These are phyloP conservation scores for Olivierus martensii DNA, from an alignment of 1,140 invertebrate genomes.

Conservation along the genomic window DNA sequence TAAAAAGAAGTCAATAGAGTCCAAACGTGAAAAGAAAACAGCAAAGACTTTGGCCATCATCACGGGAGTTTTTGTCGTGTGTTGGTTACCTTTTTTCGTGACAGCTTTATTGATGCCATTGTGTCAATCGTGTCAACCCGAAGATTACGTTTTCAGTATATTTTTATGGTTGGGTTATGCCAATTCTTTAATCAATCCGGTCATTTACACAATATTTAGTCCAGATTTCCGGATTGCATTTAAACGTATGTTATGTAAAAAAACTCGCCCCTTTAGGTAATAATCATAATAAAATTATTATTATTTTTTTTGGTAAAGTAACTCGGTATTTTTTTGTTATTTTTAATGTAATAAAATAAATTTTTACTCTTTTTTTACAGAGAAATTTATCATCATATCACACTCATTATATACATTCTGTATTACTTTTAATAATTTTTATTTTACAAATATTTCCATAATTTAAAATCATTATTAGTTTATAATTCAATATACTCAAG, in stretches of 20 bases:
- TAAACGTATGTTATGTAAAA: conserved; percentile 1
- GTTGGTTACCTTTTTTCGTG: conserved; percentile 89
- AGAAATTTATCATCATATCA: too few relatives aligned
- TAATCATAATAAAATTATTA: too few relatives aligned
- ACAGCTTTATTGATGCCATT: conserved; percentile 76
- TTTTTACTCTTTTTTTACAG: too few relatives aligned
- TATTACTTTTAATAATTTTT: too few relatives aligned
- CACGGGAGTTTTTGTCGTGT: conserved; percentile 82
- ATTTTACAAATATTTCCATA: too few relatives aligned
- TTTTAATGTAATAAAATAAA: too few relatives aligned
- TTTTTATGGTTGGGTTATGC: conserved; percentile 82
- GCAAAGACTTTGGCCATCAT: conserved; percentile 86
- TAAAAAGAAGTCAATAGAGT: conserved; percentile 55
- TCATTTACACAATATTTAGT: conserved; percentile 59
- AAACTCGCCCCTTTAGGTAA: too few relatives aligned
- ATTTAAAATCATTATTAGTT: too few relatives aligned
- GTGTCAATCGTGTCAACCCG: conserved; percentile 55
- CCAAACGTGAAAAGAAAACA: conserved; percentile 73
- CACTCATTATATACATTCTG: too few relatives aligned
- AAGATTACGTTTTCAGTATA: conserved; percentile 57
- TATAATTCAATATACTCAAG: too few relatives aligned
- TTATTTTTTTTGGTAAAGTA: too few relatives aligned
- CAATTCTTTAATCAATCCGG: conserved; percentile 77
- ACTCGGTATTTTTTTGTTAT: too few relatives aligned
- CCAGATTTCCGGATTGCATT: conserved; percentile 20